Evolutionary conservation across 2,888 invertebrate genomes (phyloP).

Genomic region (Heteromyza rotundicornis): DNA sequence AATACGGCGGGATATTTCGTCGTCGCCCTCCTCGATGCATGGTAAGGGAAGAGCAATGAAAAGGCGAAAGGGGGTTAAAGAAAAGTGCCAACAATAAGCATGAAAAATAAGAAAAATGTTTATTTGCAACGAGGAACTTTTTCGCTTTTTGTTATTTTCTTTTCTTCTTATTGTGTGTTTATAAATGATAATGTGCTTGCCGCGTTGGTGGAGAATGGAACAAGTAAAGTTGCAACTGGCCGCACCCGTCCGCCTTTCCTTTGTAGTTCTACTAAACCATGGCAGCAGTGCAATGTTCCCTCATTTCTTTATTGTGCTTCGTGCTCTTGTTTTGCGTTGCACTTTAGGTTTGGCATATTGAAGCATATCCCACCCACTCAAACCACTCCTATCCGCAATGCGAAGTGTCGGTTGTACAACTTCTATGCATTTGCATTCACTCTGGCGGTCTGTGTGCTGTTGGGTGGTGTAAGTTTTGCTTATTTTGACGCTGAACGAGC

Average conservation of each 20-base stretch:
- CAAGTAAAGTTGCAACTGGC: background rate
- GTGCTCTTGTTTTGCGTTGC: background rate
- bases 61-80: too few relatives aligned
- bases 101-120: background rate
- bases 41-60: too few relatives aligned
- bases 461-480: too few relatives aligned
- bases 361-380: too few relatives aligned
- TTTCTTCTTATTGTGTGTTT: background rate
- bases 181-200: background rate
- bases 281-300: background rate
- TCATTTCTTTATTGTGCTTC: background rate
- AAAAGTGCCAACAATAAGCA: background rate
- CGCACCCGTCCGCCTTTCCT: background rate
- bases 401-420: too few relatives aligned
- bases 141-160: too few relatives aligned
- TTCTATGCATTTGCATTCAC: too few relatives aligned
- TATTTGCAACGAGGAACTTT: background rate
- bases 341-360: background rate
- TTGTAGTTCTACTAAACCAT: background rate
- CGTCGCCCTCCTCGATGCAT: conserved; percentile 57
- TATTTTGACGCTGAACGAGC: too few relatives aligned
- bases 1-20: conserved; percentile 51
- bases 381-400: too few relatives aligned
- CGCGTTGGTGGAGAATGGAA: background rate
- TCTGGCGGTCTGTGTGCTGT: too few relatives aligned